These are phyloP conservation scores for Cynodonichthys magdalenae DNA, from an alignment of 2,797 vertebrate genomes.

Conservation along the genomic window DNA sequence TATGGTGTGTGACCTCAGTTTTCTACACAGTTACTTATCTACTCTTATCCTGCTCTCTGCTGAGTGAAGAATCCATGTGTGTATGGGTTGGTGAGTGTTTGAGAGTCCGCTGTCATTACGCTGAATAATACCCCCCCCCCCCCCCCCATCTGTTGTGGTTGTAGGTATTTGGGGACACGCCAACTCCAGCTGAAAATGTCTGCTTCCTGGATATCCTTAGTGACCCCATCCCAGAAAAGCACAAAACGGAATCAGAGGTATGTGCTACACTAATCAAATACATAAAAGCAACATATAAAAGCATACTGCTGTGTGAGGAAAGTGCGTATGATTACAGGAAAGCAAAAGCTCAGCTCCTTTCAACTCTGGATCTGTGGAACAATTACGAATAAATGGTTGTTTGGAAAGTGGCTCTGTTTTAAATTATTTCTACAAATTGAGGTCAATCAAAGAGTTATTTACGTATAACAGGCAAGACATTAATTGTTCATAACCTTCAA, in stretches of 20 bases:
- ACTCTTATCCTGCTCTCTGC: constrained; percentile 46
- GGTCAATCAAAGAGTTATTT: no score
- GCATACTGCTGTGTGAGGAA: not conserved
- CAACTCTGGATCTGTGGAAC: no score
- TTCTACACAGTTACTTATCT: constrained; percentile 67
- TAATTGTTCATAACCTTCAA: no score
- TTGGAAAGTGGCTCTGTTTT: no score
- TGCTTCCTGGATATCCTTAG: constrained; percentile 82
- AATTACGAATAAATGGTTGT: no score
- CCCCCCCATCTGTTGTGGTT: constrained; percentile 53
- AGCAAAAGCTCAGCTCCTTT: no score
- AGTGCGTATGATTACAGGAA: no score
- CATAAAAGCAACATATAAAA: not conserved
- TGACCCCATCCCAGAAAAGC: constrained; percentile 83
- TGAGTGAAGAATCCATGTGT: constrained; percentile 42
- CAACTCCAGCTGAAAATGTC: constrained; percentile 77
- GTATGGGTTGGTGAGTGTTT: constrained; percentile 17
- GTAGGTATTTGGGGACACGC: constrained; percentile 82
- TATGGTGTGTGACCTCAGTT: constrained; percentile 70
- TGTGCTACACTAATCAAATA: not conserved
- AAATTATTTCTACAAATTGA: no score
- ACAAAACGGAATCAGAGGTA: constrained; percentile 84
- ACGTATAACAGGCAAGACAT: no score
- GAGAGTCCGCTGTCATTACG: constrained; percentile 42
- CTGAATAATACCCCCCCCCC: constrained; percentile 46